Conservation (phyloP, 2,113 vertebrate genomes). For the Pelmatolapia mariae region DNA sequence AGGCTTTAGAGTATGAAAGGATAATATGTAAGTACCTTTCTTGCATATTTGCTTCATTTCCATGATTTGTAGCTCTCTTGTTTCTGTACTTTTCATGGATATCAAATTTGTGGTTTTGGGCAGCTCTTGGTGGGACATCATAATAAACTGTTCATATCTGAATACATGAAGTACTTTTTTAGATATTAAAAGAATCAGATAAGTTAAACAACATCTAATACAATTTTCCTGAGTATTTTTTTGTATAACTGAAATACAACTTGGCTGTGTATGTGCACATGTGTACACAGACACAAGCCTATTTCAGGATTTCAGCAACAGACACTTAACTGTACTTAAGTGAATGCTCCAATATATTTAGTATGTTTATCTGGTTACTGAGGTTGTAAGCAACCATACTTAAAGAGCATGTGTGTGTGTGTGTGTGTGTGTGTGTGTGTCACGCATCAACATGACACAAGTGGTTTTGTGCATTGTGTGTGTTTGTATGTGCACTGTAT, state of each 20-base stretch:
- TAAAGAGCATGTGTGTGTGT: not conserved
- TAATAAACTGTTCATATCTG: not conserved
- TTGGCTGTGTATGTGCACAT: not conserved
- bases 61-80: not conserved
- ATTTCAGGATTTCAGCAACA: conserved; percentile 45
- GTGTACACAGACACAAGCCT: not conserved
- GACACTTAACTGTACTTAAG: conserved; percentile 30
- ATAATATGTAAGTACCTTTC: not conserved
- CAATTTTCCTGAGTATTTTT: not conserved
- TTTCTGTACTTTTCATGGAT: not conserved
- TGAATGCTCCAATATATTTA: conserved; percentile 37
- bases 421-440: not conserved
- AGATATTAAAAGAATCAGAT: not conserved
- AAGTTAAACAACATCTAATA: not conserved
- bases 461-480: not conserved
- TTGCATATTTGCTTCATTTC: not conserved
- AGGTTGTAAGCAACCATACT: conserved; percentile 37
- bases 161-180: not conserved
- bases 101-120: not conserved
- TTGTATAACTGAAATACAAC: not conserved
- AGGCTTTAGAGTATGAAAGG: not conserved
- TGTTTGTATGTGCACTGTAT: not conserved
- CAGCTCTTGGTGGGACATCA: not conserved
- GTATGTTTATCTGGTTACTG: conserved; percentile 50
- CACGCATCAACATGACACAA: not conserved